Conservation (phyloP, 2,113 vertebrate genomes). For the Ariopsis seemanni region DNA sequence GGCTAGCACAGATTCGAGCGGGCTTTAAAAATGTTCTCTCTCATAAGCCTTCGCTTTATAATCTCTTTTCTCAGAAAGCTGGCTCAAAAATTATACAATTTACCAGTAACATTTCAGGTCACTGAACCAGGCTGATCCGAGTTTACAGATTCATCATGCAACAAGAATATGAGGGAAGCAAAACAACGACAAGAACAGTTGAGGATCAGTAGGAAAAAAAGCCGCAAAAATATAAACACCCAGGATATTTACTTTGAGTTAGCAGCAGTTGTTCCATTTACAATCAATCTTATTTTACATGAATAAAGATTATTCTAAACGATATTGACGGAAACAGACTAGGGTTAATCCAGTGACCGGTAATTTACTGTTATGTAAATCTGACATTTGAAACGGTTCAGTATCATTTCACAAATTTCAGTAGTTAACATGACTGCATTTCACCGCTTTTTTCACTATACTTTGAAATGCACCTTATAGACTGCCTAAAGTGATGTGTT, state of each 20-base stretch:
- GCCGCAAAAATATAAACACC: neutral
- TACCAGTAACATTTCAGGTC: conserved; percentile 55
- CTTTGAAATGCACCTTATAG: too few species aligned
- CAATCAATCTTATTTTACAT: neutral
- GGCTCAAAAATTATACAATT: conserved; percentile 60
- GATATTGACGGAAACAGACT: neutral
- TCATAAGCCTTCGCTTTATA: conserved; percentile 64
- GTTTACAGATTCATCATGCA: conserved; percentile 46
- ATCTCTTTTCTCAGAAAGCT: conserved; percentile 62
- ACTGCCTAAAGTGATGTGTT: too few species aligned
- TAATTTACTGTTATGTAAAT: too few species aligned
- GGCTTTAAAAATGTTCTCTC: conserved; percentile 66
- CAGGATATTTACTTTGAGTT: neutral
- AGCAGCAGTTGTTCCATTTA: neutral
- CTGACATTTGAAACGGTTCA: too few species aligned
- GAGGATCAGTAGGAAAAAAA: neutral
- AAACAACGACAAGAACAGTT: neutral
- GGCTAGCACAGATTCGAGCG: conserved; percentile 64
- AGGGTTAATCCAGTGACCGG: too few species aligned
- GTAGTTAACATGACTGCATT: too few species aligned
- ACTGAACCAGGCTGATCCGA: conserved; percentile 51
- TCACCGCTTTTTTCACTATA: too few species aligned
- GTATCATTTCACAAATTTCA: too few species aligned
- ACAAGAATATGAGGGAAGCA: conserved; percentile 8
- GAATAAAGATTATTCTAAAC: neutral